These are phyloP conservation scores for Vidua macroura DNA, from an alignment of 2,113 vertebrate species.

Conservation along the genomic window DNA sequence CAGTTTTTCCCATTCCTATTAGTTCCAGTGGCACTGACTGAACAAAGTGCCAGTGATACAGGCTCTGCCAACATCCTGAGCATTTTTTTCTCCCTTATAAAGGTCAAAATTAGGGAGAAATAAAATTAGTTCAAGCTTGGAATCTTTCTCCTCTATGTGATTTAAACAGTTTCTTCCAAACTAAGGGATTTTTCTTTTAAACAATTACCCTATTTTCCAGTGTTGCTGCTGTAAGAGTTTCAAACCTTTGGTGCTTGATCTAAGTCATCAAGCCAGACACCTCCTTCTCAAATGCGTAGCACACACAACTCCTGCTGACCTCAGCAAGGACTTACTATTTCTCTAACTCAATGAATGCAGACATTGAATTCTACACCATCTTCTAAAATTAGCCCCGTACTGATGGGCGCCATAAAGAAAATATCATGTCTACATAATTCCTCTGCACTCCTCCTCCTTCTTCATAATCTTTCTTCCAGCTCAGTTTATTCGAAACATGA, in stretches of 20 bases:
- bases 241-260: neutral
- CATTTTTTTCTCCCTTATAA: neutral
- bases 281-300: neutral
- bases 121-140: neutral
- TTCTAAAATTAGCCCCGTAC: neutral
- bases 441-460: neutral
- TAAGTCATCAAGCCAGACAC: slow-evolving; percentile 20
- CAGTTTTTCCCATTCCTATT: neutral
- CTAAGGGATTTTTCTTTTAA: neutral
- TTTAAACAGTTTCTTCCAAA: neutral
- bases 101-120: slow-evolving; percentile 18
- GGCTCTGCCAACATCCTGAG: slow-evolving; percentile 23
- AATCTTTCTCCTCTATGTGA: neutral
- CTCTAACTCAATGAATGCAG: neutral
- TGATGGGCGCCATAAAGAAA: neutral
- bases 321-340: slow-evolving; percentile 19
- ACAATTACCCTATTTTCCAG: slow-evolving; percentile 32
- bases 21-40: neutral
- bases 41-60: neutral
- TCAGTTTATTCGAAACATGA: slow-evolving; percentile 5
- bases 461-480: neutral
- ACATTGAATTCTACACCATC: neutral
- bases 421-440: neutral
- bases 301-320: neutral
- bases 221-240: neutral